phyloP scores from a whole-genome alignment of 2,797 vertebrate species.

The Chloroceryle inda region DNA sequence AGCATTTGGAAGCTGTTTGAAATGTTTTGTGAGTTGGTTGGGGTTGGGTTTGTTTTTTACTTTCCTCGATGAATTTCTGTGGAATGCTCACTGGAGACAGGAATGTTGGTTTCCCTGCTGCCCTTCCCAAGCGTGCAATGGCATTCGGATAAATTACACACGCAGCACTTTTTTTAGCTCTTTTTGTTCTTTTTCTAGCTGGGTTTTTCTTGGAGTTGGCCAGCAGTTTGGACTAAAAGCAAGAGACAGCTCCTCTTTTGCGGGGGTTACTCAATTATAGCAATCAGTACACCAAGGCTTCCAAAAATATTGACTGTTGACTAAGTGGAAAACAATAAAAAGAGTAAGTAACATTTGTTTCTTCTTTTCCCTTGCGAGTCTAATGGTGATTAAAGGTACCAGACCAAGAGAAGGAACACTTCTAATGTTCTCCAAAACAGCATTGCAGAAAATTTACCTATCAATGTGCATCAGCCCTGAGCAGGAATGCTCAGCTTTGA shows the following conservation, averaged over 20 bases:
- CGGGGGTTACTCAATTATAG: neutral
- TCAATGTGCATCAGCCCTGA: neutral
- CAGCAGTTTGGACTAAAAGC: neutral
- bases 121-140: slow-evolving; percentile 20
- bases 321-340: neutral
- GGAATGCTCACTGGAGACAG: slow-evolving; percentile 58
- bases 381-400: neutral
- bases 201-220: slow-evolving; percentile 11
- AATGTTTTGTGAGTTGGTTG: neutral
- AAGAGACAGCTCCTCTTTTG: neutral
- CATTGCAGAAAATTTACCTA: neutral
- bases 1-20: neutral
- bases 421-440: neutral
- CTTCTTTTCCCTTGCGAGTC: neutral
- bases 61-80: slow-evolving; percentile 35
- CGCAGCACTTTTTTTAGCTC: slow-evolving; percentile 1
- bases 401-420: neutral
- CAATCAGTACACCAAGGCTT: neutral
- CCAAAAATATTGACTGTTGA: slow-evolving; percentile 12
- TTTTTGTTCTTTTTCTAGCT: neutral
- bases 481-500: neutral
- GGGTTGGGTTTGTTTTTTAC: neutral
- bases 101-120: slow-evolving; percentile 61
- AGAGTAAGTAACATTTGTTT: neutral
- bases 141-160: slow-evolving; percentile 17